phyloP scores from a whole-genome alignment of 2,113 vertebrate genomes.

The Elachura formosa region DNA sequence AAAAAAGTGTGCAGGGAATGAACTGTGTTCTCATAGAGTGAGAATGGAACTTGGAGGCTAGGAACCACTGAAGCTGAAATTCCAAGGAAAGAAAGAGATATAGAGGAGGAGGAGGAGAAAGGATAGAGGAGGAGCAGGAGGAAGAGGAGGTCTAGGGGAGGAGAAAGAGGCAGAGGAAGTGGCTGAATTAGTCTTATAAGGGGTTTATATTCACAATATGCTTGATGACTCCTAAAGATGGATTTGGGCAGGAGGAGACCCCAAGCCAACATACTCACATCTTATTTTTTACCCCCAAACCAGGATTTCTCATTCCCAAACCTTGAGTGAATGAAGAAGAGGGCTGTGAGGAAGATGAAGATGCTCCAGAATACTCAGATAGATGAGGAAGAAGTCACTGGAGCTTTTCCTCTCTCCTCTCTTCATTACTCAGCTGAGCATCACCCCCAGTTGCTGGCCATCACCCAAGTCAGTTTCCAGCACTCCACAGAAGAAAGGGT shows the following conservation, averaged over 20 bases:
- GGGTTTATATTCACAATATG: background rate
- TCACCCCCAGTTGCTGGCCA: accelerated
- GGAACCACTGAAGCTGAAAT: background rate
- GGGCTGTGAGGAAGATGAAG: background rate
- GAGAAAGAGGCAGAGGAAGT: background rate
- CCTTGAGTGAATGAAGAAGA: background rate
- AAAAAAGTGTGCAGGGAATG: background rate
- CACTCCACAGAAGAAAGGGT: background rate
- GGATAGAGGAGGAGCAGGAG: background rate
- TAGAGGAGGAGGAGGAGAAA: background rate
- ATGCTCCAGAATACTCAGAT: background rate
- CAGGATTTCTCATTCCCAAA: background rate
- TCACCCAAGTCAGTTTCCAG: background rate
- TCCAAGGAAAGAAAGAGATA: background rate
- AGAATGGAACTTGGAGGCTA: background rate
- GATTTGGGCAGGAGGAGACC: background rate
- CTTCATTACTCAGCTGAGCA: background rate
- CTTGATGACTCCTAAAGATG: background rate
- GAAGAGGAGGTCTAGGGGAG: background rate
- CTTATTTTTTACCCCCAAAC: accelerated
- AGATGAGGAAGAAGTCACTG: background rate
- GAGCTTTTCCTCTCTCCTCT: background rate
- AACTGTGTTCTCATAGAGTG: background rate
- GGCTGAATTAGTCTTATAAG: background rate
- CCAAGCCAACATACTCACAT: background rate